Evolutionary conservation across 2,888 invertebrate species (phyloP), one percentile per base, ranked within the genome.

Genomic region (Ophioninae sp.): DNA sequence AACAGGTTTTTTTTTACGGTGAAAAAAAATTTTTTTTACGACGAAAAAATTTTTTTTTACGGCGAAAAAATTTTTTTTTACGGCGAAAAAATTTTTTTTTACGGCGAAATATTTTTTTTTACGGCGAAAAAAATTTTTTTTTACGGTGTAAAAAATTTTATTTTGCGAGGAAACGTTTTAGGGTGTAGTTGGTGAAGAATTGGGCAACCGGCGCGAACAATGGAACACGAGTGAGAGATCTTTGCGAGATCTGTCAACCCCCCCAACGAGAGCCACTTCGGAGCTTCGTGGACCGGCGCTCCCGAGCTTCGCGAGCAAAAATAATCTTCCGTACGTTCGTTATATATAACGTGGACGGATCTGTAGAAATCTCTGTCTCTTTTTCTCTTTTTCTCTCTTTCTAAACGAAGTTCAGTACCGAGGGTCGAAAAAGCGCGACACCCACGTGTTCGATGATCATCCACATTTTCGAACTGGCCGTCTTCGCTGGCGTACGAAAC

Each of bases 161-260:
- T 51, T 51, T 51, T 1, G 17, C 17, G 17, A 17, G 6, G 13
- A 51, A 51, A 0, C 17, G 17, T 13, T 51, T 51, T 5, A 5
- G 51, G 17, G 51, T 51, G 51, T 51, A 17, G 17, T 17, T 51
- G 5, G 6, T 2, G 30, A 76, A 59, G 20, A 13, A 44, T 68
- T 44, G 13, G 64, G 74, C 51, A 51, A 75, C 78, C 84, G 80
- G 77, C 73, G 80, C 39, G 67, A 82, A 73, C 65, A 84, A 51
- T 51, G 64, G 73, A 68, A 75, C 72, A 65, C 71, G 59, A 22
- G 58, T 67, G 75, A n/a, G n/a, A n/a, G n/a, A n/a, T n/a, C n/a
- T n/a, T n/a, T 79, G 82, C 84, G 86, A 85, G 87, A 89, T 84
- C 88, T 89, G 89, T 90, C 89, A 90, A 89, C 90, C 88, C 90